Conservation (phyloP, 1,140 invertebrate genomes). For the Ceratosolen solmsi region DNA sequence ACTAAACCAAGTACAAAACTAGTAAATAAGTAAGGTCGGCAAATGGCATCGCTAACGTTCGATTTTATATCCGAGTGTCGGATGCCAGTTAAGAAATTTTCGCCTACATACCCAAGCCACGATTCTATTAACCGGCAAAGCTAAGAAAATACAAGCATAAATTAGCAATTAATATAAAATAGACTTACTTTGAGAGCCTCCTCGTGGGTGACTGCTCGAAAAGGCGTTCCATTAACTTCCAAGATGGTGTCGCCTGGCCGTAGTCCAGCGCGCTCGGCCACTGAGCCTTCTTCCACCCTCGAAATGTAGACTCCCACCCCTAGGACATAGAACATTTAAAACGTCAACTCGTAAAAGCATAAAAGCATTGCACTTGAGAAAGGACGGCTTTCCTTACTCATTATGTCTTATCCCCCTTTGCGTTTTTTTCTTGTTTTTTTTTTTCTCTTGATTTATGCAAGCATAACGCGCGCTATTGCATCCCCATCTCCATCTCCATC, state of each 20-base stretch:
- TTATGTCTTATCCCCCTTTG: too few species aligned
- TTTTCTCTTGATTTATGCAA: not conserved
- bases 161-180: too few species aligned
- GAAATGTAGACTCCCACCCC: conserved; percentile 91
- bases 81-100: too few species aligned
- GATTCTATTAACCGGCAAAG: too few species aligned
- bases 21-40: too few species aligned
- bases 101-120: too few species aligned
- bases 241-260: conserved; percentile 91
- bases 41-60: too few species aligned
- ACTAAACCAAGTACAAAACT: too few species aligned
- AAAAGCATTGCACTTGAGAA: not conserved
- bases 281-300: conserved; percentile 88
- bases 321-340: conserved; percentile 65
- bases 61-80: too few species aligned
- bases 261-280: conserved; percentile 87
- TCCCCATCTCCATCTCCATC: conserved; percentile 21
- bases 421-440: too few species aligned
- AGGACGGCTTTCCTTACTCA: too few species aligned
- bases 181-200: conserved; percentile 87
- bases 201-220: conserved; percentile 88
- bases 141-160: too few species aligned
- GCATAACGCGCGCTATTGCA: conserved; percentile 31
- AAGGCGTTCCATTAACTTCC: conserved; percentile 90
- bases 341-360: not conserved